These are phyloP conservation scores for Euleptes europaea DNA, from an alignment of 2,113 vertebrate species.

Conservation along the genomic window DNA sequence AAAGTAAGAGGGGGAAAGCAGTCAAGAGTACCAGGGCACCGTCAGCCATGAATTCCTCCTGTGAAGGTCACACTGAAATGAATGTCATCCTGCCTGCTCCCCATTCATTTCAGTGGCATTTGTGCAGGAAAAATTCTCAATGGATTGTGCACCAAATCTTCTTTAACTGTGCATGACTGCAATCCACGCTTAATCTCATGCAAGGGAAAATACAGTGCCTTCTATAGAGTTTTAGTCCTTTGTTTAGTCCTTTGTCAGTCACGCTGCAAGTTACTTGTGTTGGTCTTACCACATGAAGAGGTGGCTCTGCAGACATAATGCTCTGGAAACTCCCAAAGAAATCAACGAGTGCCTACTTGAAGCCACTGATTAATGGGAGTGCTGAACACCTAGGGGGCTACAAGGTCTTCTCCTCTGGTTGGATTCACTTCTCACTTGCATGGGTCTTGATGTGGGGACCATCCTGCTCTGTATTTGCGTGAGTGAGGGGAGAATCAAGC, in stretches of 20 bases:
- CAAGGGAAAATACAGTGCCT: constrained; percentile 80
- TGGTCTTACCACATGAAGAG: constrained; percentile 54
- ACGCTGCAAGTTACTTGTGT: constrained; percentile 54
- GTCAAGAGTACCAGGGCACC: constrained; percentile 36
- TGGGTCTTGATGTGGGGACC: constrained; percentile 48
- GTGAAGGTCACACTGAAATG: background rate
- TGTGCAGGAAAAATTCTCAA: constrained; percentile 3
- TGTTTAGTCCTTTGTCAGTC: constrained; percentile 70
- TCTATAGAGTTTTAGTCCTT: constrained; percentile 77
- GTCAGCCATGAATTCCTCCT: background rate
- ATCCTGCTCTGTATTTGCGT: constrained; percentile 22
- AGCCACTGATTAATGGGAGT: constrained; percentile 17
- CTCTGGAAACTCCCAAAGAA: constrained; percentile 34
- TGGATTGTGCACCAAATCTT: constrained; percentile 43
- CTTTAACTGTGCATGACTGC: constrained; percentile 66
- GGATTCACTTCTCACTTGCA: constrained; percentile 49
- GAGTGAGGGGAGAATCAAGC: constrained; percentile 31
- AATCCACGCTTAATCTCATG: constrained; percentile 62
- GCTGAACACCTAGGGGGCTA: background rate
- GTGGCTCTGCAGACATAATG: background rate
- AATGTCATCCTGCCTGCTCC: background rate
- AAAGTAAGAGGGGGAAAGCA: constrained; percentile 46
- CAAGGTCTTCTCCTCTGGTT: constrained; percentile 9
- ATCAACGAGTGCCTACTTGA: constrained; percentile 5
- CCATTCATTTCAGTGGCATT: background rate